These are phyloP conservation scores for Myotis vivesi DNA, from an alignment of 2,797 vertebrate genomes.

Conservation along the genomic window DNA sequence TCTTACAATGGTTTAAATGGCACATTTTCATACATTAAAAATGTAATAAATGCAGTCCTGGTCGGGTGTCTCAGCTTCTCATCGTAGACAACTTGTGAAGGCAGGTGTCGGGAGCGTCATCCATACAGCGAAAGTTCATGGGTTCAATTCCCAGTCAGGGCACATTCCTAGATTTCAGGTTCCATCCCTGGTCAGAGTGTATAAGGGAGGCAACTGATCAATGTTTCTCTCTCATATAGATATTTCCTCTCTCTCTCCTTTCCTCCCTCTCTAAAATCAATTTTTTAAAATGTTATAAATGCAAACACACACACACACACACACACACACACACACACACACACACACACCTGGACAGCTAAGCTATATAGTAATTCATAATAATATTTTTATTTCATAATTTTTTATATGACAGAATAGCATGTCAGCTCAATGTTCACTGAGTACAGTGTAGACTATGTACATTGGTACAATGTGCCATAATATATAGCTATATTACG, in stretches of 20 bases:
- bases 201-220: not conserved
- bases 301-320: not conserved
- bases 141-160: not conserved
- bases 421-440: not conserved
- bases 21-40: not conserved
- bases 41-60: not conserved
- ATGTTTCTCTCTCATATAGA: not conserved
- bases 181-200: not conserved
- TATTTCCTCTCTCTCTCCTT: not conserved
- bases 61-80: not conserved
- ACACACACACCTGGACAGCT: not conserved
- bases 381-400: conserved; percentile 28
- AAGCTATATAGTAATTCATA: not conserved
- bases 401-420: not conserved
- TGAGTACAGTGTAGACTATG: not conserved
- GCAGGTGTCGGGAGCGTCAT: not conserved
- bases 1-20: not conserved
- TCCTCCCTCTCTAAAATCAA: not conserved
- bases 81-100: too few species aligned
- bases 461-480: not conserved
- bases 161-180: not conserved
- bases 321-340: not conserved
- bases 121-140: not conserved
- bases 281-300: not conserved
- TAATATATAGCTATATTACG: not conserved